Conservation (phyloP, 1,140 invertebrate genomes). For the Chrysomallon squamiferum region DNA sequence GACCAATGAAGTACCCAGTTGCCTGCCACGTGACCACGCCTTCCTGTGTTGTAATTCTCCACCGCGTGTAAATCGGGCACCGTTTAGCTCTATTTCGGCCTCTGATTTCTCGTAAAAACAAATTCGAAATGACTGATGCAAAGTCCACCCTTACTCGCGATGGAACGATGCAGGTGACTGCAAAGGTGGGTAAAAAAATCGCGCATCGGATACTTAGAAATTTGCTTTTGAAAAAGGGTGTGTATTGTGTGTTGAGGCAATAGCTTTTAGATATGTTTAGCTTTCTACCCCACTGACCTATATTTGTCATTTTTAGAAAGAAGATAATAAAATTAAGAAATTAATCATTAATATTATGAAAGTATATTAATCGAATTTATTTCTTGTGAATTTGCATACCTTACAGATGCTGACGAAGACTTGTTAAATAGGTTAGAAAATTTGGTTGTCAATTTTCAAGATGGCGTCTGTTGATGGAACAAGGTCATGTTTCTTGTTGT, state of each 20-base stretch:
- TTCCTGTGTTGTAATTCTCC: conserved; percentile 29
- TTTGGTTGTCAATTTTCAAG: conserved; percentile 18
- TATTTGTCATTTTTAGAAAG: background rate
- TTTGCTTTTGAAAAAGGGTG: conserved; percentile 9
- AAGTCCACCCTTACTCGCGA: conserved; percentile 50
- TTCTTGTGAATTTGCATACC: background rate
- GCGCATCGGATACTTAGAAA: conserved; percentile 17
- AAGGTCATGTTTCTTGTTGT: conserved; percentile 14
- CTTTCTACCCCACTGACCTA: conserved; percentile 13
- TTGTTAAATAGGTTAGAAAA: too few species aligned
- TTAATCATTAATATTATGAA: background rate
- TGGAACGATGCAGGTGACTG: conserved; percentile 59
- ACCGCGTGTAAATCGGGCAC: conserved; percentile 45
- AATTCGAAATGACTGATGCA: conserved; percentile 46
- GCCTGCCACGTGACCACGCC: conserved; percentile 52
- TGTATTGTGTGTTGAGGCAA: conserved; percentile 4
- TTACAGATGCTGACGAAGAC: background rate
- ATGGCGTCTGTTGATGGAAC: conserved; percentile 20
- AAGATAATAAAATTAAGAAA: background rate
- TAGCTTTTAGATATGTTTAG: conserved; percentile 7
- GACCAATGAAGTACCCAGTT: conserved; percentile 40
- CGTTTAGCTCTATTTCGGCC: conserved; percentile 30
- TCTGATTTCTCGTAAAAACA: conserved; percentile 21
- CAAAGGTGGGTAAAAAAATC: conserved; percentile 51
- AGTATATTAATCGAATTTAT: background rate